These are phyloP conservation scores for Catonia carolina DNA, from an alignment of 2,888 invertebrate genomes.

Conservation along the genomic window DNA sequence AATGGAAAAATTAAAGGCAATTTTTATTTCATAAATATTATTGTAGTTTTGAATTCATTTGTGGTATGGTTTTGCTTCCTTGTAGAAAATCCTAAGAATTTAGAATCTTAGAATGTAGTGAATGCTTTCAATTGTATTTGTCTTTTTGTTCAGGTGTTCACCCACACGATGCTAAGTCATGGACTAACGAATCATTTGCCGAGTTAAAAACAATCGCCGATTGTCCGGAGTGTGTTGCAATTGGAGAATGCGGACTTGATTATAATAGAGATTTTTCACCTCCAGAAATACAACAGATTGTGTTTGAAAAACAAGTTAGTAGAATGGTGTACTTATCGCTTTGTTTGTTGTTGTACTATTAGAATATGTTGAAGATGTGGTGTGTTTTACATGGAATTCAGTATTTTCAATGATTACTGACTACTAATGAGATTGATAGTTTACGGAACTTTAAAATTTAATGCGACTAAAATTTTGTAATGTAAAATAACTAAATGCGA, in stretches of 20 bases:
- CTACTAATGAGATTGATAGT: not conserved
- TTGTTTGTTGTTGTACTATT: not conserved
- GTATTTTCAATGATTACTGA: conserved; percentile 1
- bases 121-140: not conserved
- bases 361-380: not conserved
- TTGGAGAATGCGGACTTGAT: conserved; percentile 92
- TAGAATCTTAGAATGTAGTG: too few relatives aligned
- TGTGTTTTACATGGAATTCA: not conserved
- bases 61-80: too few relatives aligned
- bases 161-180: conserved; percentile 90
- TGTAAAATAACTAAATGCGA: too few relatives aligned
- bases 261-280: conserved; percentile 92
- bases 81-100: too few relatives aligned
- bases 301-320: conserved; percentile 78
- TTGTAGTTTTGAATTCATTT: too few relatives aligned
- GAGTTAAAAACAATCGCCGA: conserved; percentile 67
- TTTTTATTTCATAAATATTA: too few relatives aligned
- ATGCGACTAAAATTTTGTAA: too few relatives aligned
- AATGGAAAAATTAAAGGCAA: too few relatives aligned
- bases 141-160: conserved; percentile 61
- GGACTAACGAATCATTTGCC: conserved; percentile 53
- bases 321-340: too few relatives aligned
- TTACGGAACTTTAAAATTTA: too few relatives aligned
- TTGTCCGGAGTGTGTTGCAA: conserved; percentile 84
- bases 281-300: conserved; percentile 74